Evolutionary conservation across 2,888 invertebrate species (phyloP), one percentile per base, ranked within the genome.

Genomic region (Thalpophila matura): DNA sequence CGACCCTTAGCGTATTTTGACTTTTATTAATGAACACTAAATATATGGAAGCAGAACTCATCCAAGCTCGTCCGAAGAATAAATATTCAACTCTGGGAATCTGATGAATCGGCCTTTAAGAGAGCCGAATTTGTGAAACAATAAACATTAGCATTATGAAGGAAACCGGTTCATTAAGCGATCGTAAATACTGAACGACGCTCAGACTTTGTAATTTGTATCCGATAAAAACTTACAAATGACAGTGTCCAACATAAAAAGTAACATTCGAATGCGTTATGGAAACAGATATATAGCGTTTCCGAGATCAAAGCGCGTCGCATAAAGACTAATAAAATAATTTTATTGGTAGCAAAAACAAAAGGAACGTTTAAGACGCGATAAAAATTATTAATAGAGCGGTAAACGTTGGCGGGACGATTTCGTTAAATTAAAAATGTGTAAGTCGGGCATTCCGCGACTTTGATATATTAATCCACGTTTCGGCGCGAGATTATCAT

Each of bases 321-420:
- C 77, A 79, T 77, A 77, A 74, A 77, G 59, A 66, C 83, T 82
- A 85, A 81, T 89, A 86, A 88, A 89, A 85, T 83, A 64, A 84
- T 87, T 92, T 90, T 89, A 92, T 89, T 85, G 83, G 80, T 82
- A 82, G 79, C 81, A 85, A 86, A 92, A 90, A 91, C 90, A 91
- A 92, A 90, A 87, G 87, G 86, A 90, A 85, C 90, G 83, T 90
- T 93, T 90, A 91, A 90, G 84, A 83, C 81, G 80, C 87, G 86
- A 91, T 92, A 89, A 91, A 91, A 87, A 89, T 83, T 89, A 91
- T 92, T 91, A 90, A 91, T 91, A 90, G 91, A 86, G 87, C 79
- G 81, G 85, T 89, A 85, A 90, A 87, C 79, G 87, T 86, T 86
- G 84, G 86, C 86, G 85, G 77, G 80, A 81, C 82, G 79, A 80